Evolutionary conservation across 2,113 vertebrate species (phyloP), one percentile per base, ranked within the genome.

Genomic region (Ciconia boyciana): DNA sequence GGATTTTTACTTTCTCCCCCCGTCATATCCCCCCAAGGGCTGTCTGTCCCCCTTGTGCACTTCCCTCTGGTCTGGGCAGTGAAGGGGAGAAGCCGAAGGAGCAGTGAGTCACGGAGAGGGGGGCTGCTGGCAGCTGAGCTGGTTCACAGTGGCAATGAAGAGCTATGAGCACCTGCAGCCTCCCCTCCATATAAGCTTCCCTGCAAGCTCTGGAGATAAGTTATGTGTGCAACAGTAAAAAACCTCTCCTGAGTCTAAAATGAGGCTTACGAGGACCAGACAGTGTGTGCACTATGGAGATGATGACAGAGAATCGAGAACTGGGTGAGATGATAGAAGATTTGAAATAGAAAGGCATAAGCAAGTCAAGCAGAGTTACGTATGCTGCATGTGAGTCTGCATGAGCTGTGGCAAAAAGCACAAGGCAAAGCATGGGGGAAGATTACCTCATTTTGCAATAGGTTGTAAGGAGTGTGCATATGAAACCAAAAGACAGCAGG

Each of bases 301-400:
- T 22, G 8, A 28, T 22, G 3, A 28, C 39, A 39, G 39, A 68
- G 28, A 66, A 26, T 17, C 0, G 0, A 72, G 48, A 68, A 39
- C 1, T 84, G n/a, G 4, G 17, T 76, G 39, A 87, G 61, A 58
- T 0, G 61, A 58, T 0, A 15, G 10, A 57, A 69, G 22, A 36
- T 68, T 60, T 82, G 52, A 90, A 39, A 31, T 4, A 36, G 31
- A 36, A 69, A 72, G n/a, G 12, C 5, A 1, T 9, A 15, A 79
- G 10, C 44, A 83, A 83, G 34, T 57, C 32, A 76, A n/a, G 31
- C 15, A 65, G 61, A 64, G 29, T 58, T 62, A 51, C 51, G 26
- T 5, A 16, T 29, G 49, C 6, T 14, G 6, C 5, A 3, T 2
- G 1, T 22, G 36, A 66, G 18, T 51, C 76, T 32, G 21, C 39